These are phyloP conservation scores for Ophiothrix spiculata DNA, from an alignment of 35 echinoderm and acorn worm species.

Conservation along the genomic window DNA sequence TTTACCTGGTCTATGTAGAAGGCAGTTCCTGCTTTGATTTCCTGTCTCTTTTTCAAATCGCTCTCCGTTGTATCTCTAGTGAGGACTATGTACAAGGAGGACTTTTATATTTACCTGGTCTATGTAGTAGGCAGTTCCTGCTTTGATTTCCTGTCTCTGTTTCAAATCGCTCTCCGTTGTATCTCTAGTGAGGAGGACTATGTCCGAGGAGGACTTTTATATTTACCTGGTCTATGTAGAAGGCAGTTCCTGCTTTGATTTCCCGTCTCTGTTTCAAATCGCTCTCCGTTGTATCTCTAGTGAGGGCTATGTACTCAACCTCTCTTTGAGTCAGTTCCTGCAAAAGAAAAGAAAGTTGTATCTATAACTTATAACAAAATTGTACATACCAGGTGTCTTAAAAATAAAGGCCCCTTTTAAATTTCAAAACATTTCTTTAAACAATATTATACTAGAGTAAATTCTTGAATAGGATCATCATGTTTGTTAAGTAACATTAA, in stretches of 20 bases:
- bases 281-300: slow-evolving; percentile 94
- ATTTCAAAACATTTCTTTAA: too few relatives aligned
- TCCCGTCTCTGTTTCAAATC: slow-evolving; percentile 95
- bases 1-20: slow-evolving; percentile 98
- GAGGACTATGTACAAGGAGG: slow-evolving; percentile 88
- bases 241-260: slow-evolving; percentile 80
- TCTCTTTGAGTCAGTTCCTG: slow-evolving; percentile 88
- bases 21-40: slow-evolving; percentile 80
- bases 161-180: slow-evolving; percentile 97
- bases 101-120: too few relatives aligned
- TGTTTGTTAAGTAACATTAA: too few relatives aligned
- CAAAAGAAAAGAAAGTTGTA: background rate
- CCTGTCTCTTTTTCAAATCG: slow-evolving; percentile 91
- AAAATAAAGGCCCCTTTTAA: too few relatives aligned
- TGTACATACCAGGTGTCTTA: too few relatives aligned
- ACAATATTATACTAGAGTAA: too few relatives aligned
- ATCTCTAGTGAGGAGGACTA: slow-evolving; percentile 82
- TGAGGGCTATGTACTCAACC: slow-evolving; percentile 91
- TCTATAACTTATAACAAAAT: background rate
- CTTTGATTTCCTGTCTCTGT: slow-evolving; percentile 87
- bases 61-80: slow-evolving; percentile 97
- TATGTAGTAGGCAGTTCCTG: slow-evolving; percentile 87
- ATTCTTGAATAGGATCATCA: too few relatives aligned
- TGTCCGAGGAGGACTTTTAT: too few relatives aligned
- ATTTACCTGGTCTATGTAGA: slow-evolving; percentile 97